These are phyloP conservation scores for Cyclina sinensis DNA, from an alignment of 1,140 invertebrate genomes.

Conservation along the genomic window DNA sequence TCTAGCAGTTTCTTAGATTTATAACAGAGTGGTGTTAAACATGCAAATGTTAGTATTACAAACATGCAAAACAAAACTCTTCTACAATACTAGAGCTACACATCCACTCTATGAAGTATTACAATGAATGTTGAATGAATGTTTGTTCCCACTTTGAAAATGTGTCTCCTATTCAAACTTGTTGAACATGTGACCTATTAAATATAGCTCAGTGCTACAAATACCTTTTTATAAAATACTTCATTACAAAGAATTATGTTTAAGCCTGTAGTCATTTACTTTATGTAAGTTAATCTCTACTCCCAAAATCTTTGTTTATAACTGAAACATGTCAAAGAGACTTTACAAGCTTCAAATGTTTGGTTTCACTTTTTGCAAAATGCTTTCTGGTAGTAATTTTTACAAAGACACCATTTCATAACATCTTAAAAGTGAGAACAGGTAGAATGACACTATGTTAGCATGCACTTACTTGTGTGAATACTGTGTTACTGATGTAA, in stretches of 20 bases:
- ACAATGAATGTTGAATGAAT: not conserved
- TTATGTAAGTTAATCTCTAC: too few species aligned
- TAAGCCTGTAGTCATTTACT: too few species aligned
- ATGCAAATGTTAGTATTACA: not conserved
- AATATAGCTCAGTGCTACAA: too few species aligned
- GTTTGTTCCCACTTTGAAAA: not conserved
- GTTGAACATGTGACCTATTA: too few species aligned
- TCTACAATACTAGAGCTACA: not conserved
- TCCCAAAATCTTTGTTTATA: too few species aligned
- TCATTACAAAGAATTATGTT: too few species aligned
- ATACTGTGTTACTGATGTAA: conserved; percentile 67
- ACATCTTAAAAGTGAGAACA: conserved; percentile 34
- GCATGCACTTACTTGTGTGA: conserved; percentile 40
- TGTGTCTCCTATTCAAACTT: not conserved
- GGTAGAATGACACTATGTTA: not conserved
- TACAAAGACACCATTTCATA: too few species aligned
- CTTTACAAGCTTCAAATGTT: too few species aligned
- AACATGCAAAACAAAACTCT: conserved; percentile 4
- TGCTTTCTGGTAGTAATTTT: too few species aligned
- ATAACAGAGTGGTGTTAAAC: not conserved
- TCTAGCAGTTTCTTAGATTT: not conserved
- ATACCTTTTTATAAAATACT: too few species aligned
- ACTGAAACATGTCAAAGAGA: too few species aligned
- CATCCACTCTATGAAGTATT: not conserved
- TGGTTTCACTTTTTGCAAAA: too few species aligned